Percentiles rank a stretch among this genome's conserved stretches.
Conservation (phyloP, 1,140 invertebrate species). For the Diabrotica undecimpunctata region DNA sequence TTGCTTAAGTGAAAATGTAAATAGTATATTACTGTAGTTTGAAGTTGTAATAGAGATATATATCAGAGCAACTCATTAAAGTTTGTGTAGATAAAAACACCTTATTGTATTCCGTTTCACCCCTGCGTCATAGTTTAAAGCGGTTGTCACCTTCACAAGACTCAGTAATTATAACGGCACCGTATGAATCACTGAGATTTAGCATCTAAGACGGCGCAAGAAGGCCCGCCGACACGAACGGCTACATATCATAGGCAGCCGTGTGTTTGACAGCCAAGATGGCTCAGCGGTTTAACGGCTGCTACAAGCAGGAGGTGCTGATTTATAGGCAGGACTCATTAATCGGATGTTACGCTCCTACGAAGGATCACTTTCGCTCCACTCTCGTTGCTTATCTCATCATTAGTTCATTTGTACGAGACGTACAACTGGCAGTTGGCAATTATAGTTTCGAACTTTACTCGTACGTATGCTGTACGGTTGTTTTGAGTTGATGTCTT, state of each 20-base stretch:
- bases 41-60: too few species aligned
- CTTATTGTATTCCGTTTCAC: too few species aligned
- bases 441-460: too few species aligned
- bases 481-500: too few species aligned
- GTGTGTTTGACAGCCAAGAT: conserved; percentile 19
- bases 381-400: conserved; percentile 8
- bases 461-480: too few species aligned
- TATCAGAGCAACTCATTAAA: too few species aligned
- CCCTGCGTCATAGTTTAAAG: not conserved
- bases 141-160: conserved; percentile 1
- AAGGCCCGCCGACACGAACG: conserved; percentile 11
- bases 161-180: not conserved
- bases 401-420: conserved; percentile 9
- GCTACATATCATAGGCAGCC: conserved; percentile 17
- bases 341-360: conserved; percentile 10
- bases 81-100: too few species aligned
- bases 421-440: too few species aligned
- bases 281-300: conserved; percentile 16
- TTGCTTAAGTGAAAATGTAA: too few species aligned
- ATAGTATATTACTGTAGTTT: too few species aligned
- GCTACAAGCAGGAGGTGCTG: conserved; percentile 17
- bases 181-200: not conserved
- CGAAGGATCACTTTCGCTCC: conserved; percentile 9
- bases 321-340: conserved; percentile 20
- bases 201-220: conserved; percentile 4